Evolutionary conservation across 2,797 vertebrate species (phyloP).

Genomic region (Phataginus tetradactyla): DNA sequence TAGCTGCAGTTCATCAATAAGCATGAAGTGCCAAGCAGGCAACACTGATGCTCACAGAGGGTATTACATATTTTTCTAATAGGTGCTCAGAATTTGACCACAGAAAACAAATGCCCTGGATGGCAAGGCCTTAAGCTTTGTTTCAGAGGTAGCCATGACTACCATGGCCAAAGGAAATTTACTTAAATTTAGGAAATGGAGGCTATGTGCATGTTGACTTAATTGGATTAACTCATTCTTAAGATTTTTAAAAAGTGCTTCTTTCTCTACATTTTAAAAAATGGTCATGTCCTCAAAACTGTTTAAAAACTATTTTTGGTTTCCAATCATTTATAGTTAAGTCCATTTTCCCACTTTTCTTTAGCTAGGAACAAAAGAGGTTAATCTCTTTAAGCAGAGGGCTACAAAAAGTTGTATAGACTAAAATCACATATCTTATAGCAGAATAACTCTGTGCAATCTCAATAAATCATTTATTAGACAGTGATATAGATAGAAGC

Average conservation of each 20-base stretch:
- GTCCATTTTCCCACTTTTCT: background rate
- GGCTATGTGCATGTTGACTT: background rate
- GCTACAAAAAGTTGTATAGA: background rate
- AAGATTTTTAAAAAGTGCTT: background rate
- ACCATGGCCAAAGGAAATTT: background rate
- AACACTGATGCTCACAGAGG: slow-evolving; percentile 54
- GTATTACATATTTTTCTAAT: slow-evolving; percentile 43
- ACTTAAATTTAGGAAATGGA: slow-evolving; percentile 5
- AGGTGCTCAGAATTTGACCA: slow-evolving; percentile 46
- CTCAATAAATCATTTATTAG: slow-evolving; percentile 48
- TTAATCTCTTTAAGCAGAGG: slow-evolving; percentile 41
- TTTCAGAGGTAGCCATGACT: background rate
- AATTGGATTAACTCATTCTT: slow-evolving; percentile 19
- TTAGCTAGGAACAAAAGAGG: background rate
- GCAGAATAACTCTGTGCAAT: background rate
- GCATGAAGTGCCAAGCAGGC: slow-evolving; percentile 52
- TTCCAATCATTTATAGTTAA: background rate
- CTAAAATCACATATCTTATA: background rate
- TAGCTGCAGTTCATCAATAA: slow-evolving; percentile 69
- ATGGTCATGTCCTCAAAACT: background rate
- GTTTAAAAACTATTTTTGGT: background rate
- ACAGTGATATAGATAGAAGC: background rate
- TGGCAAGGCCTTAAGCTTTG: background rate
- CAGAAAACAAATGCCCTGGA: slow-evolving; percentile 48
- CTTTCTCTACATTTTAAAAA: background rate